Evolutionary conservation across 2,888 invertebrate species (phyloP), one percentile per base, ranked within the genome.

Genomic region (Eurytoma adleriae): DNA sequence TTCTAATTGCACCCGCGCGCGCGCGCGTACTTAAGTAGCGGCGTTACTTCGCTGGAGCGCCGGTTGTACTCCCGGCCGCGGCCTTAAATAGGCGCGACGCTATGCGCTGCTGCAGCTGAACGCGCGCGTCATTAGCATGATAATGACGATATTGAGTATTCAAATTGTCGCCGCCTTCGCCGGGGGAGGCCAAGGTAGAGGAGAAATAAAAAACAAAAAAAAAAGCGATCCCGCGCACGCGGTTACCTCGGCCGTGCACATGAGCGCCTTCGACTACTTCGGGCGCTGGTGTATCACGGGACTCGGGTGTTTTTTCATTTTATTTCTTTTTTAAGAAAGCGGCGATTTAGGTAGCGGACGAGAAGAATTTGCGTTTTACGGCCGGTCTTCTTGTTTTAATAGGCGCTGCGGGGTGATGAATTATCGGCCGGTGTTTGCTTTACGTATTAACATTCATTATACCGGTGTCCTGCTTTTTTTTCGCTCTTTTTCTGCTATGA

Each of bases 101-200:
- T n/a, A 48, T 57, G 30, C 61, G 40, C 20, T 71, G 27, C 59
- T 56, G n/a, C 12, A 20, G 40, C 18, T 24, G 20, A 24, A n/a
- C n/a, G 18, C 69, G 59, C 59, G 59, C 24, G 52, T 71, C 54
- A 80, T 80, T 80, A 80, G 59, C 79, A 71, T 79, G 24, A 72
- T 76, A 80, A 80, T 76, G 61, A 76, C 61, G 76, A 76, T 71
- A 71, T 79, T 52, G 59, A 61, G 54, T 59, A 76, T 76, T 76
- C 66, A 70, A 72, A 80, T 70, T 40, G 16, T 71, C 66, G 52
- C 57, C 18, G 27, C 79, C 59, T 59, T 70, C 59, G 61, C 24
- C 24, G 40, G 40, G 40, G 40, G 40, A 40, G 40, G 40, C 40
- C 40, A 40, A 40, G 40, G 40, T 40, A 40, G 40, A 18, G 48